A percentile compares a stretch with the other conserved stretches of the same genome.
Evolutionary conservation across 1,140 invertebrate genomes (phyloP).

Genomic region (Euwallacea fornicatus): DNA sequence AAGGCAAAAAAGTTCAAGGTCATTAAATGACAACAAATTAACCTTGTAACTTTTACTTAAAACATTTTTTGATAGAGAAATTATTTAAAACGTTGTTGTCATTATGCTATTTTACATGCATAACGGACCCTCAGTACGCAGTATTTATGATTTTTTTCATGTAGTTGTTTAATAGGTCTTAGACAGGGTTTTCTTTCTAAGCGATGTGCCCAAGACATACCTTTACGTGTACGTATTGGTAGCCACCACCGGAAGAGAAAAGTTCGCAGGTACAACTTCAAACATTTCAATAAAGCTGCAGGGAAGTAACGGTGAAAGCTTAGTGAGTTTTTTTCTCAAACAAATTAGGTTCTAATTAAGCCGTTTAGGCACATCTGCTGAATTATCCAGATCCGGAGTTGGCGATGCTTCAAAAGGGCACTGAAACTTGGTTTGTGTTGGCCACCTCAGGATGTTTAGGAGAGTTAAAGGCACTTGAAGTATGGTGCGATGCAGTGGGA

Average conservation of each 20-base stretch:
- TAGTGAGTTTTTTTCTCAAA: slow-evolving; percentile 32
- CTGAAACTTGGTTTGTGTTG: slow-evolving; percentile 42
- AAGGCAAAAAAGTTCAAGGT: neutral
- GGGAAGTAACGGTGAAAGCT: slow-evolving; percentile 37
- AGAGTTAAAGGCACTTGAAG: slow-evolving; percentile 36
- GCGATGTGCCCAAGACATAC: slow-evolving; percentile 38
- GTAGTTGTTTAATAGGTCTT: slow-evolving; percentile 22
- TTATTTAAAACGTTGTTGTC: neutral
- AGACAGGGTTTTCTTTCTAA: slow-evolving; percentile 33
- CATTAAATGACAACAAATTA: neutral
- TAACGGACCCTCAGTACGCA: slow-evolving; percentile 1
- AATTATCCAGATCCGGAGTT: slow-evolving; percentile 46
- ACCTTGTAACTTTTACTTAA: neutral
- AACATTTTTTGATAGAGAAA: slow-evolving; percentile 5
- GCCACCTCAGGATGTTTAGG: slow-evolving; percentile 37
- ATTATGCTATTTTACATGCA: neutral
- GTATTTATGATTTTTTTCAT: too few species aligned
- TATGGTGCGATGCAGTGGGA: slow-evolving; percentile 44
- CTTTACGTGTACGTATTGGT: slow-evolving; percentile 40
- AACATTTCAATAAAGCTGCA: slow-evolving; percentile 40
- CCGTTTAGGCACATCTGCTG: slow-evolving; percentile 32
- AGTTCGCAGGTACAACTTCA: slow-evolving; percentile 41
- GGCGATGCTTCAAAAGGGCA: slow-evolving; percentile 33
- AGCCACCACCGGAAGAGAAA: slow-evolving; percentile 39
- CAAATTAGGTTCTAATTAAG: neutral